Conservation (phyloP, 2,888 invertebrate genomes). For the Ectropis crepuscularia region DNA sequence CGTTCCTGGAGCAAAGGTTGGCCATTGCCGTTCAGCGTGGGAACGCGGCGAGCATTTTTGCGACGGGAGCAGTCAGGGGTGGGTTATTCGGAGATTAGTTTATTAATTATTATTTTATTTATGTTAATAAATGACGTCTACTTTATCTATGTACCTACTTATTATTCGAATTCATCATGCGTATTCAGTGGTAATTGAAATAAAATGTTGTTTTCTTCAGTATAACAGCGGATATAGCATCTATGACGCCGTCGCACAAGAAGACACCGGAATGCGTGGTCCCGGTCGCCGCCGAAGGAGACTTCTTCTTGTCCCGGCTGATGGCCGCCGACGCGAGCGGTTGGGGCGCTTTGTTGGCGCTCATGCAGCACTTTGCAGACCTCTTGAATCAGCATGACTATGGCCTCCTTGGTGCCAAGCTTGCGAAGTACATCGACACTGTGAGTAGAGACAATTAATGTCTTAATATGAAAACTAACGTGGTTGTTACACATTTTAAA, state of each 20-base stretch:
- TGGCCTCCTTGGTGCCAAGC: conserved; percentile 62
- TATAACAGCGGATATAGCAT: conserved; percentile 49
- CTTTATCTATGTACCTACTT: no score
- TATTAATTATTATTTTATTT: no score
- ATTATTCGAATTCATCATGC: background rate
- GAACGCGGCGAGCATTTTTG: no score
- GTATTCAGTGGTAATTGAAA: background rate
- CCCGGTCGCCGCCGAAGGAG: conserved; percentile 49
- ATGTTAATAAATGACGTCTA: no score
- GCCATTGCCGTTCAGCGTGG: no score
- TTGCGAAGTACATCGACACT: conserved; percentile 68
- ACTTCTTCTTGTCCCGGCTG: conserved; percentile 66
- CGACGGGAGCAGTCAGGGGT: no score
- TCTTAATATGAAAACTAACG: no score
- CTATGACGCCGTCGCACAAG: conserved; percentile 53
- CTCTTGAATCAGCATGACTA: conserved; percentile 65
- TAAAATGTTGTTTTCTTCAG: background rate
- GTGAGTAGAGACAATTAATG: conserved; percentile 56
- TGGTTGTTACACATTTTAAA: no score
- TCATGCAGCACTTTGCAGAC: conserved; percentile 70
- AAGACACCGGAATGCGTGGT: conserved; percentile 67
- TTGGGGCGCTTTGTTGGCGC: conserved; percentile 63
- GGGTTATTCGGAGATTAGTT: no score
- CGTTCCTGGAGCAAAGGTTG: no score
- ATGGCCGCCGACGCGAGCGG: conserved; percentile 53